Percentiles rank a stretch among this genome's conserved stretches.
These are phyloP conservation scores for Tricholauxania praeusta DNA, from an alignment of 2,888 invertebrate genomes.

Conservation along the genomic window DNA sequence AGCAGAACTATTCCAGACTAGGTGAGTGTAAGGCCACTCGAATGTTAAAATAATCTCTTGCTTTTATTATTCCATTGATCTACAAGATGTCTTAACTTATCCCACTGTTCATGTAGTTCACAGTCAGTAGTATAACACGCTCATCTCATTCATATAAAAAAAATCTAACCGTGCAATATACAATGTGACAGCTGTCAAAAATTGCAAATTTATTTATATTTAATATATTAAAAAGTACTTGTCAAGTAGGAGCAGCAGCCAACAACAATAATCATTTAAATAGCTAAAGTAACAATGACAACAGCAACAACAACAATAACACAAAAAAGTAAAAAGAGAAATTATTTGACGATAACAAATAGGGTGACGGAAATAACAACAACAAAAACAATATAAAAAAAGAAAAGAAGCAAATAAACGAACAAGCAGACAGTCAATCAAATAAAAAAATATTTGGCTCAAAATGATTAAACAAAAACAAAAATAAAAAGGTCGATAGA, in stretches of 20 bases:
- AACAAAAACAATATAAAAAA: background rate
- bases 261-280: no score
- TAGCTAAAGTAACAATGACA: conserved; percentile 7
- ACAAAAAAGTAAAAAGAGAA: conserved; percentile 29
- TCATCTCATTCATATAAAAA: background rate
- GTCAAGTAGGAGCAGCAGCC: background rate
- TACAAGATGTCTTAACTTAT: background rate
- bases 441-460: background rate
- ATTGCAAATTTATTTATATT: conserved; percentile 42
- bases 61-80: no score
- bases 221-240: background rate
- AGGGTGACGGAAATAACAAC: conserved; percentile 8
- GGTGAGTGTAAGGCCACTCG: no score
- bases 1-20: no score
- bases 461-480: conserved; percentile 4
- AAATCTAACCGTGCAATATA: background rate
- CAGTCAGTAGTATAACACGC: no score
- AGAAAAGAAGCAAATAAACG: background rate
- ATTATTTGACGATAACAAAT: conserved; percentile 29
- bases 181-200: conserved; percentile 51
- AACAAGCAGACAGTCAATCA: background rate
- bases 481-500: background rate
- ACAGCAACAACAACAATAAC: conserved; percentile 4
- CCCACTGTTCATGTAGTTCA: conserved; percentile 1
- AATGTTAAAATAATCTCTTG: no score